phyloP scores from a whole-genome alignment of 1,140 invertebrate genomes.

The Steinernema feltiae region DNA sequence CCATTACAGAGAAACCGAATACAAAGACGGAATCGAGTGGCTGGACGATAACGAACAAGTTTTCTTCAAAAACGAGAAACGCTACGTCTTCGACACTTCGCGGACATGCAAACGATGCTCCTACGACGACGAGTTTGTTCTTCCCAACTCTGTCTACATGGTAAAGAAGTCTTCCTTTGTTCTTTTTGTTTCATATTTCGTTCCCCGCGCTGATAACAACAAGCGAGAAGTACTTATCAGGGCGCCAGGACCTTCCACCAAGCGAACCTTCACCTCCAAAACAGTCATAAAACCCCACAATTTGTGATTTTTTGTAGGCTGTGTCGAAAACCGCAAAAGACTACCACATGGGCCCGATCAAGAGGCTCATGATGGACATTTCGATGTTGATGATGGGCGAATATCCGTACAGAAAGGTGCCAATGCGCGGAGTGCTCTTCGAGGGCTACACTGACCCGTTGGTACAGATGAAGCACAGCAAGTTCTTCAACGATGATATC shows the following conservation, averaged over 20 bases:
- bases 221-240: too few relatives aligned
- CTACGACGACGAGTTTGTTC: conserved; percentile 14
- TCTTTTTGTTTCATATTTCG: background rate
- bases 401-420: conserved; percentile 25
- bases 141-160: conserved; percentile 29
- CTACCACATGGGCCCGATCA: background rate
- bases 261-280: too few relatives aligned
- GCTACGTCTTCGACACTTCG: conserved; percentile 18
- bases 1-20: conserved; percentile 31
- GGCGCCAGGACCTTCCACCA: too few relatives aligned
- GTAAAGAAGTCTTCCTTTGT: conserved; percentile 7
- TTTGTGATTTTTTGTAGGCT: too few relatives aligned
- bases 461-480: conserved; percentile 24
- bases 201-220: background rate
- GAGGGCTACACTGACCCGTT: conserved; percentile 28
- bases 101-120: conserved; percentile 16
- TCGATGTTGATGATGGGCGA: conserved; percentile 18
- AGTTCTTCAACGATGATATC: conserved; percentile 3
- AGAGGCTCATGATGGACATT: conserved; percentile 9
- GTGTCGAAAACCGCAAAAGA: background rate
- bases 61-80: conserved; percentile 26
- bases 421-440: conserved; percentile 24
- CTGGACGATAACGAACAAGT: conserved; percentile 22
- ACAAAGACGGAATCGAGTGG: conserved; percentile 26
- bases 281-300: too few relatives aligned